These are phyloP conservation scores for Bufotes viridis DNA, from an alignment of 2,797 vertebrate species.

Conservation along the genomic window DNA sequence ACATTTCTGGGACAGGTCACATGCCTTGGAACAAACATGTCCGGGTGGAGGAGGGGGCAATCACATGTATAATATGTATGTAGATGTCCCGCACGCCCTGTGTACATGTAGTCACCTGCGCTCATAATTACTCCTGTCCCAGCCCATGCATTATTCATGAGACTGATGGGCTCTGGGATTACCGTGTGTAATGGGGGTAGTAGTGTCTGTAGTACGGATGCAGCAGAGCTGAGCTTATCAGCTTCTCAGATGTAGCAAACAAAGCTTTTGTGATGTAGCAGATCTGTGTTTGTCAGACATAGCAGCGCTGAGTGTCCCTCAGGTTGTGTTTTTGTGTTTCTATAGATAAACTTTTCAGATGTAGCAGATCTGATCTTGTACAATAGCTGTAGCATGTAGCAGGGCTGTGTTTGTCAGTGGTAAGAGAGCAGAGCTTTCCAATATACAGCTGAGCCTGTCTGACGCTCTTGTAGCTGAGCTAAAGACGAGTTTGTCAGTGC, in stretches of 20 bases:
- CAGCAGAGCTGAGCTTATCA: background rate
- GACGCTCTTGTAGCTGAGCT: background rate
- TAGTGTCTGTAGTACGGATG: background rate
- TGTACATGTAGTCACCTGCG: slow-evolving; percentile 19
- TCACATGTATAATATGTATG: slow-evolving; percentile 15
- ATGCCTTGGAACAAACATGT: background rate
- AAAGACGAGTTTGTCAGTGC: background rate
- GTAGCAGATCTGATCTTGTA: background rate
- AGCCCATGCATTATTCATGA: slow-evolving; percentile 28
- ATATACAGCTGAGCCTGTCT: background rate
- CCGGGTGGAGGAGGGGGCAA: no score
- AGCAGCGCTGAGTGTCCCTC: background rate
- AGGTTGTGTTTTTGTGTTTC: no score
- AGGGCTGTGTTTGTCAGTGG: background rate
- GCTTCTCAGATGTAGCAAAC: background rate
- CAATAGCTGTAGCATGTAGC: background rate
- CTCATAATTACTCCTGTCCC: background rate
- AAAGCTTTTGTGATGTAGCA: background rate
- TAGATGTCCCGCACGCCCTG: slow-evolving; percentile 8
- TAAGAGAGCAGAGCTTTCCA: background rate
- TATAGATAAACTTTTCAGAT: no score
- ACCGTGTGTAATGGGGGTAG: background rate
- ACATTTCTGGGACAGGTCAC: background rate
- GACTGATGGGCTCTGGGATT: background rate
- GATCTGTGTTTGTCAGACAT: background rate